These are phyloP conservation scores for Menidia beryllina DNA, from an alignment of 2,113 vertebrate species.

Conservation along the genomic window DNA sequence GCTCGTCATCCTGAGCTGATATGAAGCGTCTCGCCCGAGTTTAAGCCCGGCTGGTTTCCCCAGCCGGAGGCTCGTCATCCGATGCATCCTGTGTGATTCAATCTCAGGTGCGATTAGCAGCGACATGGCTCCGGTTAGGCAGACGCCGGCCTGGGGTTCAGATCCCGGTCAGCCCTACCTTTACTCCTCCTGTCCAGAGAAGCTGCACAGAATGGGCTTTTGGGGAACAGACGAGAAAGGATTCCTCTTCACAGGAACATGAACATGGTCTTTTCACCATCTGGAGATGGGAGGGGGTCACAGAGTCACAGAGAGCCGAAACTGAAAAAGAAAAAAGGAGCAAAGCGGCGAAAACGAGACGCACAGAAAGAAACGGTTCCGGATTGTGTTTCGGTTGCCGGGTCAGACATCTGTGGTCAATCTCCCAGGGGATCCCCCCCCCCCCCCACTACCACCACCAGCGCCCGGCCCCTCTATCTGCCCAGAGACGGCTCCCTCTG, in stretches of 20 bases:
- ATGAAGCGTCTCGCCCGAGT: constrained; percentile 25
- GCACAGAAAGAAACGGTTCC: constrained; percentile 26
- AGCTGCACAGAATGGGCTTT: constrained; percentile 9
- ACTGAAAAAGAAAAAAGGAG: too few species aligned
- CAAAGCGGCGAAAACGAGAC: neutral
- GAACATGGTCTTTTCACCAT: constrained; percentile 59
- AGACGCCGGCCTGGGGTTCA: constrained; percentile 31
- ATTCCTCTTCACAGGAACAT: too few species aligned
- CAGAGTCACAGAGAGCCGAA: constrained; percentile 23
- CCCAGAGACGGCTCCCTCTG: constrained; percentile 33
- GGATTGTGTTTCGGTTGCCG: constrained; percentile 59
- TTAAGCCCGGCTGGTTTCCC: constrained; percentile 12
- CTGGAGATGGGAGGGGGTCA: constrained; percentile 37
- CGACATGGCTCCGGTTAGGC: constrained; percentile 25
- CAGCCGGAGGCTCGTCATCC: constrained; percentile 26
- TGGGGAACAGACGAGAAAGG: constrained; percentile 14
- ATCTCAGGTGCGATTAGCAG: constrained; percentile 37
- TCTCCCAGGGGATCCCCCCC: constrained; percentile 44
- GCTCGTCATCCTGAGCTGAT: constrained; percentile 9
- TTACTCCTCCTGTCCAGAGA: neutral
- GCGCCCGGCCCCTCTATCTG: constrained; percentile 19
- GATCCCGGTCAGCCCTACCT: neutral
- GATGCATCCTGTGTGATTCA: constrained; percentile 47
- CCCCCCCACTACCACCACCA: neutral
- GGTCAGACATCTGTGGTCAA: constrained; percentile 76